Percentiles rank a stretch among this genome's conserved stretches.
Conservation (phyloP, 2,888 invertebrate species). For the Drosophila macrospina region DNA sequence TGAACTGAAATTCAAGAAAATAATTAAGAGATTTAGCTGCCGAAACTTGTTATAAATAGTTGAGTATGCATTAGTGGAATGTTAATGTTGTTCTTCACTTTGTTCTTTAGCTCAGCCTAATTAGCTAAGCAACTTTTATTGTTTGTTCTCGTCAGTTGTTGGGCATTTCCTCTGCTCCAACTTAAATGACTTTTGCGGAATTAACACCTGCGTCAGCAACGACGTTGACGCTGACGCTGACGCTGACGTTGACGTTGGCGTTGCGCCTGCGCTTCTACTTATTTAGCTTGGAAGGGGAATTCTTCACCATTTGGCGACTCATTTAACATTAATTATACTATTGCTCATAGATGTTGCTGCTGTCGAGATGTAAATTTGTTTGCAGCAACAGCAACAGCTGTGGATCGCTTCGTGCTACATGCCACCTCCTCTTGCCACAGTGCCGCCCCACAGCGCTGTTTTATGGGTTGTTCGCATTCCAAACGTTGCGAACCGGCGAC, state of each 20-base stretch:
- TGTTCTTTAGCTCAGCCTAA: conserved; percentile 3
- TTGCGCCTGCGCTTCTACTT: conserved; percentile 1
- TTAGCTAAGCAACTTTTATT: conserved; percentile 21
- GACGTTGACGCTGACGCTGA: background rate
- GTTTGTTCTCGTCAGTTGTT: conserved; percentile 13
- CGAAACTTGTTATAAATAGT: conserved; percentile 11
- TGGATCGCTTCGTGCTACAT: background rate
- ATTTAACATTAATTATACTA: conserved; percentile 68
- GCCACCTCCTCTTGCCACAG: background rate
- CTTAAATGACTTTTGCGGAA: conserved; percentile 4
- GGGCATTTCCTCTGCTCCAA: conserved; percentile 36
- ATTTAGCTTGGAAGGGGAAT: background rate
- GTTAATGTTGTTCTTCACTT: background rate
- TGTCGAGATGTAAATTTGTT: conserved; percentile 41
- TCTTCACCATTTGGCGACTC: conserved; percentile 53
- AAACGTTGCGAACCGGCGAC: conserved; percentile 33
- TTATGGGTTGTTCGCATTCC: conserved; percentile 54
- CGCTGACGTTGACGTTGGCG: background rate
- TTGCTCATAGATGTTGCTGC: conserved; percentile 27
- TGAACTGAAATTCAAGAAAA: background rate
- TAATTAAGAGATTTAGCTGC: conserved; percentile 2
- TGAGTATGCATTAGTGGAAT: background rate
- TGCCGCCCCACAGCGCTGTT: conserved; percentile 3
- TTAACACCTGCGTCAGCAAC: conserved; percentile 21
- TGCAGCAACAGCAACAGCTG: conserved; percentile 27